Percentiles rank a stretch among this genome's conserved stretches.
Evolutionary conservation across 2,888 invertebrate species (phyloP).

Genomic region (Ectropis crepuscularia): DNA sequence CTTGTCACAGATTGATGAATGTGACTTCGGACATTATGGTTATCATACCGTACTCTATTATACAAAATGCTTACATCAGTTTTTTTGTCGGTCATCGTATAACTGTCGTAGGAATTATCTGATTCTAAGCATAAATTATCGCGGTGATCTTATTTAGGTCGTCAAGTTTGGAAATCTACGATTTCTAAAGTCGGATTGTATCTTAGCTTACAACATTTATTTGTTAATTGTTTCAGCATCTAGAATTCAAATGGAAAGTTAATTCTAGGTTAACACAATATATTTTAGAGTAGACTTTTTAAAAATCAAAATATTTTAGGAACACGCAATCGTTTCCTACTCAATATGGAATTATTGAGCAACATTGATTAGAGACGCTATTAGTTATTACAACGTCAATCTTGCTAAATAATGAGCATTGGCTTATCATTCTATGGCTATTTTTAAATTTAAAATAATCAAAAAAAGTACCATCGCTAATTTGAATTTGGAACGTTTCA

Average conservation of each 20-base stretch:
- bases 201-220: background rate
- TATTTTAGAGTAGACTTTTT: too few relatives aligned
- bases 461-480: background rate
- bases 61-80: constrained; percentile 13
- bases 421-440: too few relatives aligned
- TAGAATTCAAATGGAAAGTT: background rate
- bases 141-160: constrained; percentile 5
- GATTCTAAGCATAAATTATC: constrained; percentile 1
- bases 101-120: constrained; percentile 4
- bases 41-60: background rate
- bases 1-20: constrained; percentile 28
- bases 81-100: constrained; percentile 14
- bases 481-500: constrained; percentile 51
- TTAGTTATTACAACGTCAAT: too few relatives aligned
- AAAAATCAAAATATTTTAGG: too few relatives aligned
- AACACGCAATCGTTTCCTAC: too few relatives aligned
- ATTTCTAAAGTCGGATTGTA: background rate
- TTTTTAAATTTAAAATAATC: background rate
- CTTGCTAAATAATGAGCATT: too few relatives aligned
- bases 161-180: constrained; percentile 1
- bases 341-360: too few relatives aligned
- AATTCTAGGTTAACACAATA: too few relatives aligned
- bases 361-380: too few relatives aligned
- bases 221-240: background rate
- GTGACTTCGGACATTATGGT: background rate